Evolutionary conservation across 2,888 invertebrate species (phyloP).

Genomic region (Drosophila kanekoi): DNA sequence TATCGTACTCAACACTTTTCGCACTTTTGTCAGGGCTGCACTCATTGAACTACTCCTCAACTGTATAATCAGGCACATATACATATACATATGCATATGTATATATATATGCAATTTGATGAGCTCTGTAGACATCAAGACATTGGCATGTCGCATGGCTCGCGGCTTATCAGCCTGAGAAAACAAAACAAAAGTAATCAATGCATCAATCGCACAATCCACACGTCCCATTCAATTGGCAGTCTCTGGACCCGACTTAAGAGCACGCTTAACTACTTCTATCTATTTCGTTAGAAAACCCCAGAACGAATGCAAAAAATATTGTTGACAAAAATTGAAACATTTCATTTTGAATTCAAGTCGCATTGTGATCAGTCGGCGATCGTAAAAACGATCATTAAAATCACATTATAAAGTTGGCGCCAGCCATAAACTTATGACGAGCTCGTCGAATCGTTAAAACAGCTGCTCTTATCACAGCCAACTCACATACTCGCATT

Average conservation of each 20-base stretch:
- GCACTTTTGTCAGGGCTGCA: slow-evolving; percentile 68
- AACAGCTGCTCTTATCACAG: slow-evolving; percentile 62
- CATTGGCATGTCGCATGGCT: slow-evolving; percentile 29
- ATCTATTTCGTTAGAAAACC: slow-evolving; percentile 26
- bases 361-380: slow-evolving; percentile 49
- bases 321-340: slow-evolving; percentile 14
- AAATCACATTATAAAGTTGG: slow-evolving; percentile 71
- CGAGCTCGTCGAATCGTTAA: slow-evolving; percentile 44
- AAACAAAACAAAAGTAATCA: slow-evolving; percentile 41
- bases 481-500: slow-evolving; percentile 2
- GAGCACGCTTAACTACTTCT: too few relatives aligned
- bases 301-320: not conserved
- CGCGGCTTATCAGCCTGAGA: slow-evolving; percentile 71
- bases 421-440: slow-evolving; percentile 81
- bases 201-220: slow-evolving; percentile 29
- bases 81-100: slow-evolving; percentile 37
- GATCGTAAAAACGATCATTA: slow-evolving; percentile 74
- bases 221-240: slow-evolving; percentile 1
- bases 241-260: slow-evolving; percentile 1
- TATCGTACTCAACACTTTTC: slow-evolving; percentile 73
- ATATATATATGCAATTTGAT: slow-evolving; percentile 1
- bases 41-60: slow-evolving; percentile 40
- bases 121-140: slow-evolving; percentile 2
- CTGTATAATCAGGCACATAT: slow-evolving; percentile 51
- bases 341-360: slow-evolving; percentile 25